These are phyloP conservation scores for Paracanthobrama guichenoti DNA, from an alignment of 2,113 vertebrate species.

Conservation along the genomic window DNA sequence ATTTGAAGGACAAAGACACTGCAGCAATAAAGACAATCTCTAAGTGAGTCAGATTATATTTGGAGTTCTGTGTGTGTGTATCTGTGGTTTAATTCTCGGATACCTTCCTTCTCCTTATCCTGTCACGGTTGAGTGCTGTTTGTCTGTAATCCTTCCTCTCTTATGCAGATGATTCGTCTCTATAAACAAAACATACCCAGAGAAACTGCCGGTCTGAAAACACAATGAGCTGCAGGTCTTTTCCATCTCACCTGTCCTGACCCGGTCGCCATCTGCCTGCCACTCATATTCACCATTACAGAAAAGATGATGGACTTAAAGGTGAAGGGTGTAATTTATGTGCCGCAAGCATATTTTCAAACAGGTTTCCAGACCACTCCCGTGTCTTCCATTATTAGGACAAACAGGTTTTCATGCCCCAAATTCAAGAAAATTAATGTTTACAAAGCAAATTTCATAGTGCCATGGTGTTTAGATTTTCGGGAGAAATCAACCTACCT, in stretches of 20 bases:
- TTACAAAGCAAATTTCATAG: not conserved
- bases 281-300: not conserved
- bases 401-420: not conserved
- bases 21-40: slow-evolving; percentile 23
- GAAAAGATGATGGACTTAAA: not conserved
- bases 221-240: slow-evolving; percentile 24
- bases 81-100: slow-evolving; percentile 12
- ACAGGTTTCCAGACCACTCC: not conserved
- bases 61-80: slow-evolving; percentile 13
- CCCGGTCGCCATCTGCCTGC: not conserved
- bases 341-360: not conserved
- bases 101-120: slow-evolving; percentile 11
- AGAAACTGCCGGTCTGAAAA: slow-evolving; percentile 12
- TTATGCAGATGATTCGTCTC: slow-evolving; percentile 18
- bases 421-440: not conserved
- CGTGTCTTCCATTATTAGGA: not conserved
- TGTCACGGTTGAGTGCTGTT: slow-evolving; percentile 13
- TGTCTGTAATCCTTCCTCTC: slow-evolving; percentile 32
- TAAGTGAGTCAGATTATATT: slow-evolving; percentile 22
- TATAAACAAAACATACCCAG: slow-evolving; percentile 25
- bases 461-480: not conserved
- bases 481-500: not conserved
- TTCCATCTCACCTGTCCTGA: slow-evolving; percentile 16
- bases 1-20: slow-evolving; percentile 30
- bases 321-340: not conserved